Evolutionary conservation across 2,797 vertebrate genomes (phyloP).

Genomic region (Melanogrammus aeglefinus): DNA sequence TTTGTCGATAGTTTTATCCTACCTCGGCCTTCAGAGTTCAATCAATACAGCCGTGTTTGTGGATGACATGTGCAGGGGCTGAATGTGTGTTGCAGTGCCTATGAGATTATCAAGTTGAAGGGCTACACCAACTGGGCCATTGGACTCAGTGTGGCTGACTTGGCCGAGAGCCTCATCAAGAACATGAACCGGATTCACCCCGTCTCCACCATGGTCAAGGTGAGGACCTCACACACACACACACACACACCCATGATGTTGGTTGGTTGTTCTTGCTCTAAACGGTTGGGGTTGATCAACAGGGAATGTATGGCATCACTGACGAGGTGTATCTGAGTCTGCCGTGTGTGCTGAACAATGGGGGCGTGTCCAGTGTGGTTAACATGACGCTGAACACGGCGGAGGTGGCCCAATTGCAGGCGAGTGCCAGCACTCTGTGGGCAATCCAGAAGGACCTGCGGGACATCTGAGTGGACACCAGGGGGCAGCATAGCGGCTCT

Average conservation of each 20-base stretch:
- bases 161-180: conserved; percentile 81
- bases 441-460: conserved; percentile 9
- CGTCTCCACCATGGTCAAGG: conserved; percentile 86
- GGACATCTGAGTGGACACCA: conserved; percentile 28
- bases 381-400: conserved; percentile 83
- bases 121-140: conserved; percentile 92
- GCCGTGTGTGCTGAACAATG: conserved; percentile 75
- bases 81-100: conserved; percentile 70
- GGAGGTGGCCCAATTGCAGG: conserved; percentile 75
- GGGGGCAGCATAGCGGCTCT: conserved; percentile 19
- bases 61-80: background rate
- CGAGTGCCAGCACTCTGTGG: conserved; percentile 15
- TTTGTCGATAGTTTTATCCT: background rate
- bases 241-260: background rate
- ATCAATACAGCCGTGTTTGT: background rate
- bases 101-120: conserved; percentile 86
- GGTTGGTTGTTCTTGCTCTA: background rate
- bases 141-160: conserved; percentile 83
- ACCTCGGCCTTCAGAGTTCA: background rate
- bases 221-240: conserved; percentile 35
- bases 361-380: conserved; percentile 78
- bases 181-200: conserved; percentile 81
- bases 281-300: background rate
- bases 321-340: conserved; percentile 85
- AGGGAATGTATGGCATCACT: conserved; percentile 83